Conservation (phyloP, 1,140 invertebrate genomes). For the Caerostris extrusa region DNA sequence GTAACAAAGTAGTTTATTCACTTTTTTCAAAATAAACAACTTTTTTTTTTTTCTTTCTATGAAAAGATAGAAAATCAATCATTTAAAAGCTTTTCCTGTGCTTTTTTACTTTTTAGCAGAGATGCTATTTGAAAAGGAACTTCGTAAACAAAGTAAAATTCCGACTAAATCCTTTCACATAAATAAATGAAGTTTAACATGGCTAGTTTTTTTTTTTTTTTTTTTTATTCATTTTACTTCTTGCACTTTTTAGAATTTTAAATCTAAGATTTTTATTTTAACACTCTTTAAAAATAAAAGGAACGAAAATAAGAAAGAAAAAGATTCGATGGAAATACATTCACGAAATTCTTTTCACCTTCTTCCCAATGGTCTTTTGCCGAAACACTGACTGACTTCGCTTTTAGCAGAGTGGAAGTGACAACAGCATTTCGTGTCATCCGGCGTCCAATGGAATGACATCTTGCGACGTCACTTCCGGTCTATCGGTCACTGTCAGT, state of each 20-base stretch:
- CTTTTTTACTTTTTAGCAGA: background rate
- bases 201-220: background rate
- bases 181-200: slow-evolving; percentile 51
- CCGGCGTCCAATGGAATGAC: slow-evolving; percentile 44
- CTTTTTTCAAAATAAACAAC: slow-evolving; percentile 23
- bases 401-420: slow-evolving; percentile 55
- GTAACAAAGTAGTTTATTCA: background rate
- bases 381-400: slow-evolving; percentile 28
- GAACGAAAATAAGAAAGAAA: background rate
- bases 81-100: slow-evolving; percentile 21
- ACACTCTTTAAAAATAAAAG: background rate
- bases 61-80: slow-evolving; percentile 26
- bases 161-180: slow-evolving; percentile 14
- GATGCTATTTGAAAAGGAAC: slow-evolving; percentile 27
- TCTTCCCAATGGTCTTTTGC: background rate
- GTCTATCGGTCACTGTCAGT: slow-evolving; percentile 73
- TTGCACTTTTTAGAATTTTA: background rate
- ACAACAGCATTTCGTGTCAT: slow-evolving; percentile 64
- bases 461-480: slow-evolving; percentile 70
- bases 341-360: slow-evolving; percentile 14
- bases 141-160: slow-evolving; percentile 35
- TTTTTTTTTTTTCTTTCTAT: background rate
- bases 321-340: background rate
- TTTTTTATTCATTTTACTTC: slow-evolving; percentile 8
- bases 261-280: background rate